Conservation (phyloP, 1,140 invertebrate genomes). For the Lycorma delicatula region DNA sequence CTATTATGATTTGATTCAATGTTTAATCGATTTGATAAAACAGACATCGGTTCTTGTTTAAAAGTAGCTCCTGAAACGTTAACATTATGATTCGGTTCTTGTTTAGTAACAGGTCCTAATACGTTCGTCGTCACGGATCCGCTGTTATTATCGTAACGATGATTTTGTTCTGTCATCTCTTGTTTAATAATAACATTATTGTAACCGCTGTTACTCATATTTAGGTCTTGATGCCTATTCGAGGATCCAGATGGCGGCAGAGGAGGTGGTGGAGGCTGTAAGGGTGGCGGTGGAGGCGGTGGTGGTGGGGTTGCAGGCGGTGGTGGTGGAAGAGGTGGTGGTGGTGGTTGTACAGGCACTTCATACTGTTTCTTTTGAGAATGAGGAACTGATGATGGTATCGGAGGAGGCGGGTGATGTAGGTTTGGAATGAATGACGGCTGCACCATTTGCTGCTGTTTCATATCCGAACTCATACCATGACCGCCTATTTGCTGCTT, state of each 20-base stretch:
- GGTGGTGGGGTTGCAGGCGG: slow-evolving; percentile 18
- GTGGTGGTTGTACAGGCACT: slow-evolving; percentile 13
- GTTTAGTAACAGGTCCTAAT: too few species aligned
- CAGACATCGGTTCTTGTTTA: neutral
- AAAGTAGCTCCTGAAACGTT: neutral
- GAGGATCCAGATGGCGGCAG: slow-evolving; percentile 14
- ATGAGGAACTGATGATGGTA: slow-evolving; percentile 18
- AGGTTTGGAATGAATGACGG: neutral
- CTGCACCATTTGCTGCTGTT: neutral
- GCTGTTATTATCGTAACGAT: too few species aligned
- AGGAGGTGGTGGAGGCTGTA: slow-evolving; percentile 10
- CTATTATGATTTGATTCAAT: slow-evolving; percentile 1
- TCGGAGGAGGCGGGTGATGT: slow-evolving; percentile 9
- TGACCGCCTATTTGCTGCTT: slow-evolving; percentile 6
- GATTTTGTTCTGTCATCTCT: too few species aligned
- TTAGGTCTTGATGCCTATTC: neutral
- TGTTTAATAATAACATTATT: too few species aligned
- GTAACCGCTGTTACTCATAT: neutral
- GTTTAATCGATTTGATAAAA: too few species aligned
- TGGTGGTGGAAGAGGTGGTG: slow-evolving; percentile 19
- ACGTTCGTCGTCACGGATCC: too few species aligned
- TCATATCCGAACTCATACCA: neutral
- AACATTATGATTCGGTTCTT: neutral
- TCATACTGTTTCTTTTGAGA: neutral
- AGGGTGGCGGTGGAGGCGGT: neutral